Conservation (phyloP, 2,113 vertebrate genomes). For the Gobiocypris rarus region DNA sequence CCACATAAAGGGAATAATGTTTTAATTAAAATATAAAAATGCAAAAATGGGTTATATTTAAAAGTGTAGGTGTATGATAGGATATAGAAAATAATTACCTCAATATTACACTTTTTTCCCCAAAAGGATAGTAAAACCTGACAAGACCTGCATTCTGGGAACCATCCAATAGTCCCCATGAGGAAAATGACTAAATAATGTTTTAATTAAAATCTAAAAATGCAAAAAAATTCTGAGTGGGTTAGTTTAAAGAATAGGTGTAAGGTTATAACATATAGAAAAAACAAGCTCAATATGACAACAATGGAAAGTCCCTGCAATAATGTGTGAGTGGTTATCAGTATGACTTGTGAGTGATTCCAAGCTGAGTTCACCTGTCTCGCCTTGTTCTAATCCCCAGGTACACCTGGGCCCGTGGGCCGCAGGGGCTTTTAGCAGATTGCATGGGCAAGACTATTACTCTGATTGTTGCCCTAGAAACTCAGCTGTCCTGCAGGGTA, state of each 20-base stretch:
- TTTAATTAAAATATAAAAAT: slow-evolving; percentile 13
- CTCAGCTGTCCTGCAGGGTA: slow-evolving; percentile 61
- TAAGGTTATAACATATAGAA: slow-evolving; percentile 4
- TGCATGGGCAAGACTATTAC: slow-evolving; percentile 77
- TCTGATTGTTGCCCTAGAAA: slow-evolving; percentile 78
- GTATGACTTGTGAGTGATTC: slow-evolving; percentile 54
- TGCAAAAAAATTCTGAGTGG: not conserved
- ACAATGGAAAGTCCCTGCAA: not conserved
- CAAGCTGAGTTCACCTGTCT: slow-evolving; percentile 72
- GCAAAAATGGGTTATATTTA: not conserved
- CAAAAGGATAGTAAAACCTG: not conserved
- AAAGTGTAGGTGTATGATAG: not conserved
- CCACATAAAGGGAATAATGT: not conserved
- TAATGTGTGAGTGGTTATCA: slow-evolving; percentile 41
- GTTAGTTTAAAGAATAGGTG: not conserved
- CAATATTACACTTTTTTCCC: slow-evolving; percentile 4
- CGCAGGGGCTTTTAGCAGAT: slow-evolving; percentile 78
- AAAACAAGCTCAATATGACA: not conserved
- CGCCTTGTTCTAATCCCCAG: slow-evolving; percentile 73
- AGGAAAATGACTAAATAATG: not conserved
- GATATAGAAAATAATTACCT: not conserved
- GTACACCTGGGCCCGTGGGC: slow-evolving; percentile 72
- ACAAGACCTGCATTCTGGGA: not conserved
- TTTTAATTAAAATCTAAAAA: slow-evolving; percentile 21
- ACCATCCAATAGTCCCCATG: not conserved